Conservation (phyloP, 2,797 vertebrate species). For the Takifugu ocellatus region DNA sequence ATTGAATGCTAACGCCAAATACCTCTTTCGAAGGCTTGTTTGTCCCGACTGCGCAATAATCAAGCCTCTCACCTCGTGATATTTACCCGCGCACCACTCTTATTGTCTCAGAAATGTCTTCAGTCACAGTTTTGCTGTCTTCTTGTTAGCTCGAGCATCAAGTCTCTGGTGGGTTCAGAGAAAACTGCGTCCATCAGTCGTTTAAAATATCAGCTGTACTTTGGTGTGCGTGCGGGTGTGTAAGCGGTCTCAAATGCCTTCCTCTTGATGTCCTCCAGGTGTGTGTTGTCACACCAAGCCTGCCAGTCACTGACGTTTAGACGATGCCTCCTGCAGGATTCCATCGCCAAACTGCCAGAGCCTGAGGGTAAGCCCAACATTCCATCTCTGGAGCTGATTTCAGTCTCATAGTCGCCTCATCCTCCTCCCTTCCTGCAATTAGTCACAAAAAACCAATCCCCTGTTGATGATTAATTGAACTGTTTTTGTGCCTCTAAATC, state of each 20-base stretch:
- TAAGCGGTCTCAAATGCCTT: conserved; percentile 45
- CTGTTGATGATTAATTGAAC: neutral
- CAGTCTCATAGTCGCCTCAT: conserved; percentile 38
- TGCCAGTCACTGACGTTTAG: conserved; percentile 93
- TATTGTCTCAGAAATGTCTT: conserved; percentile 48
- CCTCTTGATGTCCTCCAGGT: conserved; percentile 78
- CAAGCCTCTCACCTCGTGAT: conserved; percentile 62
- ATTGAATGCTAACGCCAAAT: conserved; percentile 50
- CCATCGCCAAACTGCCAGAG: conserved; percentile 86
- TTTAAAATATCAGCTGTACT: conserved; percentile 23
- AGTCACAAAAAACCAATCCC: neutral
- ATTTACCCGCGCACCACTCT: conserved; percentile 62
- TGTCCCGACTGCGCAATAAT: conserved; percentile 57
- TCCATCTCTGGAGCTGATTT: conserved; percentile 50
- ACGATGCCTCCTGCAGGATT: conserved; percentile 92
- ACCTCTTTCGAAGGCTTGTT: conserved; percentile 52
- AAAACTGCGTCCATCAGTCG: conserved; percentile 41
- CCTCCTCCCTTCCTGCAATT: conserved; percentile 6
- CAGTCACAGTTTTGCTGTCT: conserved; percentile 37
- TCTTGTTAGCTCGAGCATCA: conserved; percentile 16
- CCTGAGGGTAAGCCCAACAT: conserved; percentile 84
- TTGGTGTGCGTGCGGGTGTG: conserved; percentile 7
- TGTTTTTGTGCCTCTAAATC: no score
- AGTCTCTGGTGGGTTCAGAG: conserved; percentile 58
- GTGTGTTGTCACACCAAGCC: conserved; percentile 92